Base-by-base conservation (phyloP, 2,113 vertebrate species). In the Struthidea cinerea region DNA sequence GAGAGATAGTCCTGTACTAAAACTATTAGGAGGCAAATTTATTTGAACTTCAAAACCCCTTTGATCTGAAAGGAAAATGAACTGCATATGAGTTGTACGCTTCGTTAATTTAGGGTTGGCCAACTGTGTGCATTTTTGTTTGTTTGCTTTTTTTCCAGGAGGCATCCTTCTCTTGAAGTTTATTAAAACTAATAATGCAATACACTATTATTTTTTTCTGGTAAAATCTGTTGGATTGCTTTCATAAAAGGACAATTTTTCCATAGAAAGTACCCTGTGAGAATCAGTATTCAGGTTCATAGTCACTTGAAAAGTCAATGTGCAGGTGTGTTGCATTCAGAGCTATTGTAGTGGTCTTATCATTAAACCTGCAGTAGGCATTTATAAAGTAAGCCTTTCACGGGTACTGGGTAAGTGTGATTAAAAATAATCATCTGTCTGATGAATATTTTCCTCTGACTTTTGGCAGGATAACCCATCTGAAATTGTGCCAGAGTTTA, bases 401-500 rank as follows among this genome's bases (percentile, higher is more conserved):
- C 30, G 70, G 77, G 67, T 78, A 70, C 78, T 90, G 91, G 80
- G 64, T 90, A 92, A 71, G 85, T 82, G 81, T 81, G 92, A 96
- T 95, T 97, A 97, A 95, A 96, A 97, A 95, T 96, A 94, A 97
- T 97, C 74, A 71, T 97, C 84, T 94, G 80, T 94, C 96, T 98
- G 95, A 97, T 97, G 70, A 97, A 93, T 92, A 76, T 96, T 97
- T 97, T 96, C 76, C 84, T 96, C 94, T 97, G 93, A 95, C 94
- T 98, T 97, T 98, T 98, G 97, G 94, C 97, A 98, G 98, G 95
- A 95, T 97, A 91, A 70, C 74, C 71, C 84, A 67, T 69, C 95
- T 95, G 96, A 97, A 83, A 84, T 87, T 26, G 49, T 91, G 96
- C 96, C 97, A 95, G 88, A 57, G 92, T 95, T 86, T 76, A 93